A percentile compares a stretch with the other conserved stretches of the same genome.
Evolutionary conservation across 2,888 invertebrate genomes (phyloP).

Genomic region (Criorhina ranunculi): DNA sequence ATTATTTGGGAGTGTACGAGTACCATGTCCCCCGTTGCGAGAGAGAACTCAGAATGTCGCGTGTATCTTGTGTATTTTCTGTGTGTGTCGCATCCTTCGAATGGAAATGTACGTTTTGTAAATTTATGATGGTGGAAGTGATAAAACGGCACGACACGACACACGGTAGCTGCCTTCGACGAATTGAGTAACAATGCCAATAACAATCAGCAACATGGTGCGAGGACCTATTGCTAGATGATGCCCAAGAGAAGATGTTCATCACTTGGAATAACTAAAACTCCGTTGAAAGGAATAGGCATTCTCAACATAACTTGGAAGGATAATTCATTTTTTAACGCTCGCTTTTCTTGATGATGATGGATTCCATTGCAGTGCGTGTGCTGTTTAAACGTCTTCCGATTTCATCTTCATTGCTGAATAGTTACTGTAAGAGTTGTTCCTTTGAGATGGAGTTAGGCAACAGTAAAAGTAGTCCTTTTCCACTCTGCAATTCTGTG

Average conservation of each 20-base stretch:
- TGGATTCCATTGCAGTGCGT: too few species aligned
- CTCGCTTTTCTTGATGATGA: too few species aligned
- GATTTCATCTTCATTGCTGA: too few species aligned
- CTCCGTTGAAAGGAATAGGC: neutral
- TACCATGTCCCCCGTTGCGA: slow-evolving; percentile 45
- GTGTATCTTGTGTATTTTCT: slow-evolving; percentile 26
- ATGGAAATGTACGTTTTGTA: neutral
- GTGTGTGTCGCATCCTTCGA: too few species aligned
- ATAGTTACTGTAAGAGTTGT: too few species aligned
- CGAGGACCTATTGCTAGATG: neutral
- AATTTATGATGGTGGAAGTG: slow-evolving; percentile 66
- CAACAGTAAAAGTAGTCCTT: too few species aligned
- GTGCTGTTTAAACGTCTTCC: too few species aligned
- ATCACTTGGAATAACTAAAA: neutral
- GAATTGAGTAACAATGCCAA: slow-evolving; percentile 55
- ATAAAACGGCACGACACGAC: slow-evolving; percentile 5
- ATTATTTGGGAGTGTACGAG: slow-evolving; percentile 13
- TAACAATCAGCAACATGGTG: slow-evolving; percentile 37
- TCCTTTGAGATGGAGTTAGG: too few species aligned
- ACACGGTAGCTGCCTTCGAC: slow-evolving; percentile 61
- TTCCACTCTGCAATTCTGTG: too few species aligned
- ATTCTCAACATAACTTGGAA: too few species aligned
- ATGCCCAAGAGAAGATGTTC: neutral
- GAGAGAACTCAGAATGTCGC: slow-evolving; percentile 55
- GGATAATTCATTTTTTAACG: too few species aligned